These are phyloP conservation scores for Sylvia atricapilla DNA, from an alignment of 2,113 vertebrate genomes.

Conservation along the genomic window DNA sequence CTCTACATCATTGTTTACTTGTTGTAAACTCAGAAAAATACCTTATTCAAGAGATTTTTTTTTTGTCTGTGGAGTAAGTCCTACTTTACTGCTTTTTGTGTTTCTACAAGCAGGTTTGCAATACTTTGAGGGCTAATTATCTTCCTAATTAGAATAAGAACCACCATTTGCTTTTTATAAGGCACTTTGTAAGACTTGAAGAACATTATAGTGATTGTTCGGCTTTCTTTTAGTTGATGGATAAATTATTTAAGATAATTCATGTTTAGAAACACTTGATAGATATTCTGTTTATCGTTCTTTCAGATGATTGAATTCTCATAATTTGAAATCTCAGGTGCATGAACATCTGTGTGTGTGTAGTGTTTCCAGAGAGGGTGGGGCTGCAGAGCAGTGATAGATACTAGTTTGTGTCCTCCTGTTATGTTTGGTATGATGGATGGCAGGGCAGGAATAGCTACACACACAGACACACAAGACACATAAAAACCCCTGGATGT, in stretches of 20 bases:
- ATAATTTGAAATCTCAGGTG: background rate
- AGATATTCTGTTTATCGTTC: background rate
- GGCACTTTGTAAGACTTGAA: background rate
- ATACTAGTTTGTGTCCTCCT: background rate
- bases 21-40: background rate
- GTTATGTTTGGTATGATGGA: background rate
- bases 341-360: background rate
- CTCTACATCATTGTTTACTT: background rate
- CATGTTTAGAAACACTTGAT: background rate
- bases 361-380: background rate
- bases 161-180: background rate
- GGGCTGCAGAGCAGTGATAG: background rate
- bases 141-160: background rate
- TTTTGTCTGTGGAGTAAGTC: background rate
- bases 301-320: background rate
- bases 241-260: background rate
- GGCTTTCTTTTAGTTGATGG: background rate
- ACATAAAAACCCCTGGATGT: background rate
- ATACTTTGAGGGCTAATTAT: background rate
- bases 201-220: background rate
- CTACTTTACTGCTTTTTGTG: fast-evolving
- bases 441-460: background rate
- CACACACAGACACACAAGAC: background rate
- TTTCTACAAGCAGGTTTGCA: background rate
- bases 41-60: background rate